phyloP scores from a whole-genome alignment of 2,888 invertebrate species.

The Ctenicera cuprea region DNA sequence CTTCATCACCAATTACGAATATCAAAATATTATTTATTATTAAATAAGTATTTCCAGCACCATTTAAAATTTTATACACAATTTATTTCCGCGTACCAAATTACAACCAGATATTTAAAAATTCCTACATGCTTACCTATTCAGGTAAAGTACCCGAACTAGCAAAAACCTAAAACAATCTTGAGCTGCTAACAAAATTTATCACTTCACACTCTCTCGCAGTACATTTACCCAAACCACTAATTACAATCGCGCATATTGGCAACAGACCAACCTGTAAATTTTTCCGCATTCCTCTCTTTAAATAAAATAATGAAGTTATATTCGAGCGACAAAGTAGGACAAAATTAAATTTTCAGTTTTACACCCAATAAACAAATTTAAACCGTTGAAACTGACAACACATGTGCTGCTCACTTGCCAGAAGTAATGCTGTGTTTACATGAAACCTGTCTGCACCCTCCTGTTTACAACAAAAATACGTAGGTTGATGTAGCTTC shows the following conservation, averaged over 20 bases:
- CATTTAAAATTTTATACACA: too few species aligned
- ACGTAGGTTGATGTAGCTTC: neutral
- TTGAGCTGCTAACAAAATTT: too few species aligned
- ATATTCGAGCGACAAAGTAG: constrained; percentile 35
- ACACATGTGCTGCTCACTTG: constrained; percentile 46
- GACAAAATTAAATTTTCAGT: constrained; percentile 42
- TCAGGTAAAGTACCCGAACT: too few species aligned
- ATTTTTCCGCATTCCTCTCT: constrained; percentile 24
- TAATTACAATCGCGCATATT: constrained; percentile 24
- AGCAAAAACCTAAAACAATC: too few species aligned
- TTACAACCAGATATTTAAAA: too few species aligned
- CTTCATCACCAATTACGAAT: too few species aligned
- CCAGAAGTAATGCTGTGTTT: constrained; percentile 39
- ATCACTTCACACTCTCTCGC: neutral
- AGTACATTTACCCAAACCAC: constrained; percentile 12
- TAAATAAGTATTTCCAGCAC: too few species aligned
- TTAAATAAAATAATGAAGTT: constrained; percentile 23
- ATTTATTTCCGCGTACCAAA: too few species aligned
- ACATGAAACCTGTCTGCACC: constrained; percentile 38
- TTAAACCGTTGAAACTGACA: constrained; percentile 34
- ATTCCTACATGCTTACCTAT: too few species aligned
- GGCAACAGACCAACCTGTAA: constrained; percentile 19
- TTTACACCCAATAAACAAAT: constrained; percentile 45
- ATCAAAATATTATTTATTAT: too few species aligned
- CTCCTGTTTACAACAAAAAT: constrained; percentile 32